Evolutionary conservation across 2,113 vertebrate species (phyloP).

Genomic region (Pycnonotus jocosus): DNA sequence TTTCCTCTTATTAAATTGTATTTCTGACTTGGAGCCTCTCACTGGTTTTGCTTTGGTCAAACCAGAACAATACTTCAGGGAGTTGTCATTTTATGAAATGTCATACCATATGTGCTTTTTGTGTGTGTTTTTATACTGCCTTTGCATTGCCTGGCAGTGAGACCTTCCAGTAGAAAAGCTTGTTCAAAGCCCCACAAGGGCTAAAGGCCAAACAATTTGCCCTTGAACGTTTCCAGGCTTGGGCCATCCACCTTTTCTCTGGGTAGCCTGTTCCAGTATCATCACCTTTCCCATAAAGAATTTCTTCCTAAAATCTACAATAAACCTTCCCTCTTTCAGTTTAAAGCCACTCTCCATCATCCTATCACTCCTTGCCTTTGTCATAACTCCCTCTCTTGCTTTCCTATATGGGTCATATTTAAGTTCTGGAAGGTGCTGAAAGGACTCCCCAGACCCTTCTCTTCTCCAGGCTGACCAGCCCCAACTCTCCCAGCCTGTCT

Average conservation of each 20-base stretch:
- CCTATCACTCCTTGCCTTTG: too few species aligned
- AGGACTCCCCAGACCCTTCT: not conserved
- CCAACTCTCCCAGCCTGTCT: not conserved
- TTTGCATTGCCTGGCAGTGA: not conserved
- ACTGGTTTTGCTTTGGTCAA: too few species aligned
- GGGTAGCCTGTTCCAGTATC: not conserved
- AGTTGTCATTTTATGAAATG: not conserved
- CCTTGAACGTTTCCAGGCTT: not conserved
- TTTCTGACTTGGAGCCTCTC: too few species aligned
- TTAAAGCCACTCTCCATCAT: not conserved
- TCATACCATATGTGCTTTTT: rapidly evolving
- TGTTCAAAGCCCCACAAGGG: not conserved
- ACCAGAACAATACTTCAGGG: too few species aligned
- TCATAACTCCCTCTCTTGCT: not conserved
- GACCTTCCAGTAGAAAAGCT: not conserved
- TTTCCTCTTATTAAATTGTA: too few species aligned
- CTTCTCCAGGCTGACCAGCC: not conserved
- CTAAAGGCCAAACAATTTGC: not conserved
- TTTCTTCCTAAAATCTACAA: not conserved
- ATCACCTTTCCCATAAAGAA: not conserved
- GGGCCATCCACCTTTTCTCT: not conserved
- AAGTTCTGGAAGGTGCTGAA: not conserved
- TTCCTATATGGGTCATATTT: not conserved
- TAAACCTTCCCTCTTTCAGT: not conserved
- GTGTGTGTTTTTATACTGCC: not conserved